Evolutionary conservation across 2,113 vertebrate genomes (phyloP), one percentile per base, ranked within the genome.

Genomic region (Lepisosteus osseus): DNA sequence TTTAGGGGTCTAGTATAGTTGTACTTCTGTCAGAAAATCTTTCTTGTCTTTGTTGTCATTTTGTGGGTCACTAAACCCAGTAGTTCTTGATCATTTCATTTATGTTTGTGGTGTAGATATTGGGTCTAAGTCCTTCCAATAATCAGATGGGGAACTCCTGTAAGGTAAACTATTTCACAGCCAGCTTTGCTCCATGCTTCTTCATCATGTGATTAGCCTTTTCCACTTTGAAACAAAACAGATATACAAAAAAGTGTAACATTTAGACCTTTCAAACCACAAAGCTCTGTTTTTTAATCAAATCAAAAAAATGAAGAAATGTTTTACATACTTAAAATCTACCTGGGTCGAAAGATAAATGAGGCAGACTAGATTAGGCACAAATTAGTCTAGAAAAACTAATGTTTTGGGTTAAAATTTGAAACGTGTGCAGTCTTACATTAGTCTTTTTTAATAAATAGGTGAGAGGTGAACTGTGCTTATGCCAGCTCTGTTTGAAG

Each of bases 91-190:
- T 77, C 73, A 67, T 55, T 84, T 64, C 84, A n/a, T 89, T 54
- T 95, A 82, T 95, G 90, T 96, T 94, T 96, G 89, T 93, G 95
- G 94, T 94, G 73, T 94, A 98, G 96, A 97, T 91, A 93, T 90
- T 90, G 90, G 93, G 91, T 88, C 92, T 93, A 93, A 92, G 89
- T 84, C 84, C 86, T 83, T 87, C 89, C 90, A 93, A 80, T 96
- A 95, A 92, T 77, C 85, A 86, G 83, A 92, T 85, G 61, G 91
- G 90, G 89, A 90, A 78, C 85, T 78, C 86, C 75, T 78, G 68
- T 51, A 81, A 98, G 95, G 96, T 96, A 97, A 95, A 88, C 75
- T 13, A 55, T 56, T 70, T 55, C 44, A 65, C 70, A 80, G 73
- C 69, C 61, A 77, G 71, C 70, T 67, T 86, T 80, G 78, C 76